Evolutionary conservation across 2,113 vertebrate genomes (phyloP).

Genomic region (Murina feae): DNA sequence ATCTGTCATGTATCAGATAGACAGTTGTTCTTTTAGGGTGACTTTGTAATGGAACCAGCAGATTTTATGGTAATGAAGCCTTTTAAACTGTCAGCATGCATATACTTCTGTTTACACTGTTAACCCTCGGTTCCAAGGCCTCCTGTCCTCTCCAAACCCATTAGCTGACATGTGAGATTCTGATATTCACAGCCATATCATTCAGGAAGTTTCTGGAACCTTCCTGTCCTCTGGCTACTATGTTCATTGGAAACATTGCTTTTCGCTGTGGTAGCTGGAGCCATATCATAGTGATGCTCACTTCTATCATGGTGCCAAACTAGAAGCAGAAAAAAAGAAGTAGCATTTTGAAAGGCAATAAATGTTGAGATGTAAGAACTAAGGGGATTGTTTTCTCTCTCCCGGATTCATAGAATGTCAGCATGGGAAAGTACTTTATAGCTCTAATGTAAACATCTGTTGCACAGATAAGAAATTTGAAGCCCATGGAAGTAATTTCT

Average conservation of each 20-base stretch:
- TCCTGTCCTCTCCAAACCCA: conserved; percentile 65
- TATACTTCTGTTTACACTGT: conserved; percentile 65
- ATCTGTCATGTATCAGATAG: conserved; percentile 33
- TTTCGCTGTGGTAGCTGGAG: conserved; percentile 40
- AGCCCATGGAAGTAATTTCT: neutral
- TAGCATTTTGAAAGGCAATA: neutral
- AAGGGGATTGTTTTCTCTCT: neutral
- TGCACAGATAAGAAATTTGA: neutral
- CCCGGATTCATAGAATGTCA: neutral
- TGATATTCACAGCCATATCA: conserved; percentile 25
- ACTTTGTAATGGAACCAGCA: conserved; percentile 56
- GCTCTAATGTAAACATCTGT: neutral
- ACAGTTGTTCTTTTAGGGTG: conserved; percentile 50
- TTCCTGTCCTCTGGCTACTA: neutral
- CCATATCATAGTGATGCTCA: neutral
- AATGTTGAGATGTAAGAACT: neutral
- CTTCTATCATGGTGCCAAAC: neutral
- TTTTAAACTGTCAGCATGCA: conserved; percentile 60
- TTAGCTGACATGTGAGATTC: conserved; percentile 63
- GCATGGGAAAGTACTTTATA: neutral
- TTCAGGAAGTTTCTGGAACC: conserved; percentile 22
- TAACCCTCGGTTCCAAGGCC: conserved; percentile 68
- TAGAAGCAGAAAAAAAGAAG: neutral
- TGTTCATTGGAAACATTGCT: neutral
- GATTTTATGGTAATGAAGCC: conserved; percentile 66